Evolutionary conservation across 2,113 vertebrate genomes (phyloP).

Genomic region (Columba janthina): DNA sequence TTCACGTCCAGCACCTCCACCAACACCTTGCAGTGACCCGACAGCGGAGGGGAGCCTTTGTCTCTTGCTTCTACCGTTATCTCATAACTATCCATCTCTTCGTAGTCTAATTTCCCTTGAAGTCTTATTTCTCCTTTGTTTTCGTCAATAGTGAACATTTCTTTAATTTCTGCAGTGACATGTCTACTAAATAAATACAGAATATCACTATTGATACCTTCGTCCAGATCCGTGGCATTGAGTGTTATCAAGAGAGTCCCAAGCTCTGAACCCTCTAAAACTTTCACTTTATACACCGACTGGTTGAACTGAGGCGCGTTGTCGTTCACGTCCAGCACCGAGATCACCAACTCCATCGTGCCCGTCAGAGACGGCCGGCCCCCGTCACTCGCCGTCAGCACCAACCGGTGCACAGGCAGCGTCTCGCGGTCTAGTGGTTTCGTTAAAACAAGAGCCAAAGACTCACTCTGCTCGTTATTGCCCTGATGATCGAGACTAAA

Average conservation of each 20-base stretch:
- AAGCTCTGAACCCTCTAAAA: not conserved
- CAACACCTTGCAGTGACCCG: too few relatives aligned
- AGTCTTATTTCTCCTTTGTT: not conserved
- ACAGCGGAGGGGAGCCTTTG: not conserved
- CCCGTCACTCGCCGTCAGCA: too few relatives aligned
- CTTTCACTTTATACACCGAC: not conserved
- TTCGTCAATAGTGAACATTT: not conserved
- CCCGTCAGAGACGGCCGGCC: too few relatives aligned
- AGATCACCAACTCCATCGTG: too few relatives aligned
- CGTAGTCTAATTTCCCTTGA: not conserved
- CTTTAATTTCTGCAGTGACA: not conserved
- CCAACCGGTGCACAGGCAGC: too few relatives aligned
- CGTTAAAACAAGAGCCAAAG: too few relatives aligned
- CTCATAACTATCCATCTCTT: not conserved
- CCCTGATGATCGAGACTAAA: too few relatives aligned
- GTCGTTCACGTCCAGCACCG: slow-evolving; percentile 85
- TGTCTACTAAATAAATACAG: not conserved
- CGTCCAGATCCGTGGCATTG: not conserved
- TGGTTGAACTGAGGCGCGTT: slow-evolving; percentile 75
- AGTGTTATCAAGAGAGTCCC: not conserved
- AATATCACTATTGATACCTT: not conserved
- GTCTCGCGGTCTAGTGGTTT: too few relatives aligned
- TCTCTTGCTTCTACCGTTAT: not conserved
- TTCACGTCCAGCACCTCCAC: too few relatives aligned
- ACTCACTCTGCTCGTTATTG: too few relatives aligned